These are phyloP conservation scores for Zaprionus davidi DNA, from an alignment of 1,140 invertebrate species.

Conservation along the genomic window DNA sequence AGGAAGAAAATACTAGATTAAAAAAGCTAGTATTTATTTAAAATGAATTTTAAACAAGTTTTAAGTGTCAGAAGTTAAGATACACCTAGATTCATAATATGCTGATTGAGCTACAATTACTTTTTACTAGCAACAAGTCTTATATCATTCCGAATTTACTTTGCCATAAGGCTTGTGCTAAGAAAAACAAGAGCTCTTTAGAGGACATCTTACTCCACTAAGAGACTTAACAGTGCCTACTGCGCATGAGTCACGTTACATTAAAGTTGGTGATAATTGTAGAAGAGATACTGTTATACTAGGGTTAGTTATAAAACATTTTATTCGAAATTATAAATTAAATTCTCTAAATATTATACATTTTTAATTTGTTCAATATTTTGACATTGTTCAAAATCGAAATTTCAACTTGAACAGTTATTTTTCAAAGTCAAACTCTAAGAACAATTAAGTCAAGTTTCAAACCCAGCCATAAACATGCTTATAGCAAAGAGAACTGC, in stretches of 20 bases:
- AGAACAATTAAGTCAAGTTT: conserved; percentile 18
- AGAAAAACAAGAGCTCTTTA: not conserved
- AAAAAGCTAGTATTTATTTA: no score
- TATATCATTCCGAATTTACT: conserved; percentile 14
- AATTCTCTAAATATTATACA: not conserved
- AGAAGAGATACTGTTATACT: not conserved
- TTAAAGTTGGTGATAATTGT: not conserved
- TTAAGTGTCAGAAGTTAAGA: no score
- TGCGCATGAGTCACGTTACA: conserved; percentile 13
- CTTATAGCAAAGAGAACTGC: conserved; percentile 4
- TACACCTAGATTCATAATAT: no score
- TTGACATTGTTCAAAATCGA: no score
- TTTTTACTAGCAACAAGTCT: conserved; percentile 26
- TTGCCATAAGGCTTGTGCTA: not conserved
- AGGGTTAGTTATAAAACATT: not conserved
- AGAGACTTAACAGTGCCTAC: not conserved
- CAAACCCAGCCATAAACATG: conserved; percentile 22
- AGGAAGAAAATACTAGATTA: no score
- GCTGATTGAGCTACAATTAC: not conserved
- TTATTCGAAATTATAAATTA: not conserved
- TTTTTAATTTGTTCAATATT: no score
- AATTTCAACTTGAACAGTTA: not conserved
- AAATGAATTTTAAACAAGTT: not conserved
- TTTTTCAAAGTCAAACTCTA: not conserved
- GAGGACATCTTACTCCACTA: not conserved